Base-by-base conservation (phyloP, 2,888 invertebrate genomes). In the Allophyes oxyacanthae region DNA sequence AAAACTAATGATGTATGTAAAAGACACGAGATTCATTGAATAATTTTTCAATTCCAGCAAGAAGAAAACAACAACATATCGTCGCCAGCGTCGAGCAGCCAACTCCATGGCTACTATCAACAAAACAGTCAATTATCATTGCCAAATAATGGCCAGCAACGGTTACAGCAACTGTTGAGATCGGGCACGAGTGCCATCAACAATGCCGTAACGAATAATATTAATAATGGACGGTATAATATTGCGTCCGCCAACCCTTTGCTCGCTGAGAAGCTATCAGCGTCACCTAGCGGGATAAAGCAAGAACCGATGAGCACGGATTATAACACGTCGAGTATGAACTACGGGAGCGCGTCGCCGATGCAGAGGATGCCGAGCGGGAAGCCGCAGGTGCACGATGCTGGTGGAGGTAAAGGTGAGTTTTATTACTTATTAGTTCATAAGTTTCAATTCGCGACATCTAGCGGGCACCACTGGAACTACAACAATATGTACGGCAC, bases 211-310 rank as follows among this genome's bases (percentile, higher is more conserved):
- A 83, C 87, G n/a, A 91, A 87, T 63, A 92, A 87, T 42, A 94
- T 93, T 64, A 94, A 94, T 79, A 94, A 95, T 79, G 95, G 95
- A 76, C 92, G 96, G 84, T 97, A 96, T 85, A 97, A 97, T 73
- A 97, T 98, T 68, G 97, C 97, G 26, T 97, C 98, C 9, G 97
- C 97, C 42, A 98, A 98, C 90, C 98, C 98, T 11, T 90, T 98
- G 71, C 94, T 98, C 64, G 98, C 98, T 75, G 98, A 98, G 95
- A 96, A 96, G 85, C 89, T 95, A 70, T 95, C 98, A 81, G 97
- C 98, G 87, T 97, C 97, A 95, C 95, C 95, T 90, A 92, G 94
- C 89, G 90, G 94, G 84, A 90, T 95, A 89, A 94, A 95, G 90
- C 93, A 94, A 65, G 94, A 94, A 78, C 94, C 94, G 8, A 85